Evolutionary conservation across 2,797 vertebrate species (phyloP), one percentile per base, ranked within the genome.

Genomic region (Microcaecilia unicolor): DNA sequence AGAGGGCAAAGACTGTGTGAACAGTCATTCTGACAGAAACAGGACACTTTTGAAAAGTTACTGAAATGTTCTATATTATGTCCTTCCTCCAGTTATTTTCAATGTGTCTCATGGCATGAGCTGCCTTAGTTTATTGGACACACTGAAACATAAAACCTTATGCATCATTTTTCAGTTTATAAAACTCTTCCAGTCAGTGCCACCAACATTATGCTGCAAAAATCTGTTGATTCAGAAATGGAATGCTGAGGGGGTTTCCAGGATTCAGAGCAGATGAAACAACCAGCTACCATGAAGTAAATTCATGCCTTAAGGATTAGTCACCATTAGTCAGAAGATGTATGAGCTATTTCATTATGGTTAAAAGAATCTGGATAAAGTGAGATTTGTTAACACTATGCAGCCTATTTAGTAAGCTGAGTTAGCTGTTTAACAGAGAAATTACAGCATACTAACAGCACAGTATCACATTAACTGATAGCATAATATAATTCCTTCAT

Each of bases 101-200:
- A 2, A 20, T 9, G 21, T 41, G 28, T 13, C 26, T 31, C 31
- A 2, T 7, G 0, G 9, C 21, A 38, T 1, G 3, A 12, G 10
- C 35, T 36, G 44, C 41, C 9, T 37, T 33, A 36, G 16, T 7
- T 3, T 36, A 47, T 6, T 6, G 12, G 16, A 10, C 34, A 3
- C 17, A 2, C 14, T 3, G 9, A 41, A 13, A 2, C 33, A 0
- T 2, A 28, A 29, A 27, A 2, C 3, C 24, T 14, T 5, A 22
- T 2, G 2, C 10, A n/a, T 4, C 10, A 8, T 7, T 3, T 8
- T 13, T 9, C 3, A 3, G 3, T 3, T 31, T 41, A 23, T n/a
- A n/a, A n/a, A n/a, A n/a, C 6, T 29, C 18, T 32, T 34, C 20
- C 35, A 18, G 3, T 25, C 21, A 31, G 28, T 31, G 2, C 10